phyloP scores from a whole-genome alignment of 2,888 invertebrate species.

The Oasisia sp. region DNA sequence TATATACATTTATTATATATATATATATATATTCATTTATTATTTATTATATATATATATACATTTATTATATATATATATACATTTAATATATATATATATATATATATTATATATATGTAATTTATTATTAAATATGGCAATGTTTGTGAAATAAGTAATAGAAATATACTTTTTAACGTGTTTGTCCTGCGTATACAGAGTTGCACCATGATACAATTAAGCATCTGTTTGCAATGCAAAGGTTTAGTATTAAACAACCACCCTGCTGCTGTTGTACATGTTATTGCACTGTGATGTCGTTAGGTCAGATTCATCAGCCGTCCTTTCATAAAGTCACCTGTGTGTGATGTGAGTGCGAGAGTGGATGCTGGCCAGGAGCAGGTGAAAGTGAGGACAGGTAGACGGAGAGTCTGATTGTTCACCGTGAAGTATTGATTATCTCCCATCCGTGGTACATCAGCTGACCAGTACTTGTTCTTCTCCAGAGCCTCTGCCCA shows the following conservation, averaged over 20 bases:
- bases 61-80: conserved; percentile 18
- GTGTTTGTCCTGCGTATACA: neutral
- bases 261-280: neutral
- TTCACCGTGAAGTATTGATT: conserved; percentile 21
- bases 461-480: conserved; percentile 25
- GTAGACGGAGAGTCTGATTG: conserved; percentile 21
- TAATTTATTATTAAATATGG: too few relatives aligned
- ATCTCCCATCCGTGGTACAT: conserved; percentile 19
- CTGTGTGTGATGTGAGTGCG: neutral
- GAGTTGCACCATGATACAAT: neutral
- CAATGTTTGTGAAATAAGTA: neutral
- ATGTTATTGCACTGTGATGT: neutral
- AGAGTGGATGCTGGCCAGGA: neutral
- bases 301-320: neutral
- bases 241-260: too few relatives aligned
- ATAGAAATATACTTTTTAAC: neutral
- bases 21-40: too few relatives aligned
- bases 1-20: neutral
- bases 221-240: neutral
- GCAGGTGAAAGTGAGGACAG: conserved; percentile 32
- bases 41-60: neutral
- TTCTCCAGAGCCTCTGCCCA: conserved; percentile 68
- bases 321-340: neutral
- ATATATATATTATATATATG: neutral
- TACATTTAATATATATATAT: neutral